phyloP scores from a whole-genome alignment of 2,797 vertebrate genomes.

The Protosalanx chinensis region DNA sequence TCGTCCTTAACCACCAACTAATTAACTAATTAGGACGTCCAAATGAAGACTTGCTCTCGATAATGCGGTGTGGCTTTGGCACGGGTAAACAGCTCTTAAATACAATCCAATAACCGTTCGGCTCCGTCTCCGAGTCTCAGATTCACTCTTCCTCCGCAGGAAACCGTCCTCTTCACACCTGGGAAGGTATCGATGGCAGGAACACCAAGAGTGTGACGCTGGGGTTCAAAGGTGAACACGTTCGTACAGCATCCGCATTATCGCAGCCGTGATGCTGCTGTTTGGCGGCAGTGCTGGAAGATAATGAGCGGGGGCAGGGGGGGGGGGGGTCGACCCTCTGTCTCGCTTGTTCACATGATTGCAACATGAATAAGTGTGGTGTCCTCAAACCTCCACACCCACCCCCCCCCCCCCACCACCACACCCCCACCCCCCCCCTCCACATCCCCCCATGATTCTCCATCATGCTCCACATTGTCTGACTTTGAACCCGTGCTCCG shows the following conservation, averaged over 20 bases:
- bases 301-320: not conserved
- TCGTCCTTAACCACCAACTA: slow-evolving; percentile 83
- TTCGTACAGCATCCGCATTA: slow-evolving; percentile 33
- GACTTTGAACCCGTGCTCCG: slow-evolving; percentile 65
- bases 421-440: slow-evolving; percentile 27
- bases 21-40: slow-evolving; percentile 82
- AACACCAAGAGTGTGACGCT: too few species aligned
- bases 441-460: slow-evolving; percentile 56
- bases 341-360: slow-evolving; percentile 27
- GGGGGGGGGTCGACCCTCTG: slow-evolving; percentile 28
- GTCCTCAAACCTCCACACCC: slow-evolving; percentile 15
- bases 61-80: slow-evolving; percentile 67
- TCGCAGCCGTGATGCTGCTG: slow-evolving; percentile 35
- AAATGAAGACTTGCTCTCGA: slow-evolving; percentile 78
- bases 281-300: slow-evolving; percentile 13
- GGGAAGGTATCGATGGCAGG: slow-evolving; percentile 18
- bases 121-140: slow-evolving; percentile 51
- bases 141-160: slow-evolving; percentile 30
- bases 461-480: slow-evolving; percentile 58
- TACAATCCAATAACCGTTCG: slow-evolving; percentile 47
- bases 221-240: slow-evolving; percentile 8
- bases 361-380: slow-evolving; percentile 47
- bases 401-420: slow-evolving; percentile 13
- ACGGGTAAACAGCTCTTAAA: slow-evolving; percentile 65
- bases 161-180: slow-evolving; percentile 40